phyloP scores from a whole-genome alignment of 2,113 vertebrate species.

The Carassius gibelio region DNA sequence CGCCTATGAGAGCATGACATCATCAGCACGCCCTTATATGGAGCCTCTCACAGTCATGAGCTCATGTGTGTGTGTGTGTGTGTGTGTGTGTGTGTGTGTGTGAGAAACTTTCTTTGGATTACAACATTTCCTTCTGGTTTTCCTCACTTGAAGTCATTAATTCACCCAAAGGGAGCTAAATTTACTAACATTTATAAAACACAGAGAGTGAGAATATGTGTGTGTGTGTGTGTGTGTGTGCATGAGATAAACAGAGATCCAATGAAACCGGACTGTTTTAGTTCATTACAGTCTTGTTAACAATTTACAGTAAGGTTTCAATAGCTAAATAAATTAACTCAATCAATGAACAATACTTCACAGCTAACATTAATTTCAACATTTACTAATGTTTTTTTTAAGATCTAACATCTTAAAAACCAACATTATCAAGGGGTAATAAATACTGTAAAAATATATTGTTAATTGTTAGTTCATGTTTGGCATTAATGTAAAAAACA shows the following conservation, averaged over 20 bases:
- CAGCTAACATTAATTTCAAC: too few species aligned
- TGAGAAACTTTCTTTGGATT: constrained; percentile 60
- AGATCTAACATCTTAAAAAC: too few species aligned
- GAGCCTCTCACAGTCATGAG: constrained; percentile 72
- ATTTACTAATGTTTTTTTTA: too few species aligned
- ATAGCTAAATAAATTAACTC: too few species aligned
- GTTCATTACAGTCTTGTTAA: too few species aligned
- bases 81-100: constrained; percentile 34
- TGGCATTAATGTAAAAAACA: too few species aligned
- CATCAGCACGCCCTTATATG: constrained; percentile 92
- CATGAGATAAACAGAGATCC: not conserved
- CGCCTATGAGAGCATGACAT: constrained; percentile 92
- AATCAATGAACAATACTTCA: too few species aligned
- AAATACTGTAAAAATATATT: too few species aligned
- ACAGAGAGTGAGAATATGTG: constrained; percentile 5
- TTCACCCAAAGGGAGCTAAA: constrained; percentile 28
- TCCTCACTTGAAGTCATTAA: constrained; percentile 60
- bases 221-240: constrained; percentile 59
- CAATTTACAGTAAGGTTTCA: too few species aligned
- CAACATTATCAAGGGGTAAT: too few species aligned
- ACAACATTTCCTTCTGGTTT: constrained; percentile 65
- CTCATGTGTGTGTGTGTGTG: constrained; percentile 43
- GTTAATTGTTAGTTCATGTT: too few species aligned
- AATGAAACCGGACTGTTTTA: not conserved
- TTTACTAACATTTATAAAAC: constrained; percentile 17